Evolutionary conservation across 2,888 invertebrate species (phyloP).

Genomic region (Cistogaster globosa): DNA sequence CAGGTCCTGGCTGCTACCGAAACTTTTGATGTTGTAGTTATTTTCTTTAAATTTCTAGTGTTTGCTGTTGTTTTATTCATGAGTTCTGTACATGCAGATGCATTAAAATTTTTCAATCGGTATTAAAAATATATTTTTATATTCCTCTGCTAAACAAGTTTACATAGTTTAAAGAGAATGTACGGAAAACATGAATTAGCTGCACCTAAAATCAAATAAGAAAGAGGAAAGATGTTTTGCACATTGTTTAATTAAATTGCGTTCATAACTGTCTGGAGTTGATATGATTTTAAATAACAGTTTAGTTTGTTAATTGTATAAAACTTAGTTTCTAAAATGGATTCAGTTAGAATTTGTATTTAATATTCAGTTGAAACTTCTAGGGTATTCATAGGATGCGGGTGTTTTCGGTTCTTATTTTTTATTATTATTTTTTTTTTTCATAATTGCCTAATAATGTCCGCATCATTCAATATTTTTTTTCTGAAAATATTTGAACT

Average conservation of each 20-base stretch:
- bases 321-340: background rate
- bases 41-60: constrained; percentile 33
- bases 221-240: constrained; percentile 9
- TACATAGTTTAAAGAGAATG: constrained; percentile 47
- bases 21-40: background rate
- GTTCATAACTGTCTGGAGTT: constrained; percentile 22
- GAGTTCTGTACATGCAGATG: constrained; percentile 33
- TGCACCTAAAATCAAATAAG: constrained; percentile 58
- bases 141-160: background rate
- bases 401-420: background rate
- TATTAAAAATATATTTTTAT: background rate
- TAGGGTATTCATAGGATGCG: background rate
- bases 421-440: background rate
- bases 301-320: background rate
- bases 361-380: background rate
- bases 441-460: background rate
- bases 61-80: constrained; percentile 49
- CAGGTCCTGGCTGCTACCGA: background rate
- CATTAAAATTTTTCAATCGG: constrained; percentile 24
- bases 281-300: background rate
- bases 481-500: constrained; percentile 17
- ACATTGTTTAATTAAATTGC: constrained; percentile 43
- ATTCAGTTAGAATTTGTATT: background rate
- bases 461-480: constrained; percentile 18
- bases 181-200: constrained; percentile 63